Evolutionary conservation across 2,113 vertebrate species (phyloP).

Genomic region (Camelus bactrianus): DNA sequence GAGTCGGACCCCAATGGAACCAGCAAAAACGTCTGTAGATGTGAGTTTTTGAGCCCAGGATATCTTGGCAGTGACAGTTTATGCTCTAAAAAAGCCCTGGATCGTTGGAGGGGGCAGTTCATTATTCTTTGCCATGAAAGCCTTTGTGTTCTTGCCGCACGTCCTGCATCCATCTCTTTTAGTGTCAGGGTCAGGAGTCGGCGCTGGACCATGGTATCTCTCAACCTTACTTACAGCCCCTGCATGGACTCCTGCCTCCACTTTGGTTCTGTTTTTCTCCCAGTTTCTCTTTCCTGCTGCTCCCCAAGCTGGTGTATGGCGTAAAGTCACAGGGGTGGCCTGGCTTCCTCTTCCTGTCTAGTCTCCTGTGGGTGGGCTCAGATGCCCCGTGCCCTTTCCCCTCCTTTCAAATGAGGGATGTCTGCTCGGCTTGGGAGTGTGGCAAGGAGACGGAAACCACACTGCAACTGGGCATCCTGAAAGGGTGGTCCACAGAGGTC

Average conservation of each 20-base stretch:
- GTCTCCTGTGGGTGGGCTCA: not conserved
- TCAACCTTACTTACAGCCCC: not conserved
- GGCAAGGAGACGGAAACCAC: not conserved
- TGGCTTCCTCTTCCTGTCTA: not conserved
- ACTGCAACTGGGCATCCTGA: not conserved
- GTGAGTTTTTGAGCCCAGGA: not conserved
- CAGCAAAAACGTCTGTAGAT: not conserved
- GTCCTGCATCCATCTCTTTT: not conserved
- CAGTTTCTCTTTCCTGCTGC: not conserved
- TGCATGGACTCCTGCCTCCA: not conserved
- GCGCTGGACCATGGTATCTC: not conserved
- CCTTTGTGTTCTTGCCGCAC: fast-evolving
- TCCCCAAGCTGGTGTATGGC: not conserved
- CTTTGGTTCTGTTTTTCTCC: not conserved
- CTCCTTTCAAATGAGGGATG: not conserved
- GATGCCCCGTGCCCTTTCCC: not conserved
- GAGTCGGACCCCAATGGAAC: not conserved
- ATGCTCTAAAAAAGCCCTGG: not conserved
- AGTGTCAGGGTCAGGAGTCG: not conserved
- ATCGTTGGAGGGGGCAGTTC: no score
- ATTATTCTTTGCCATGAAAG: not conserved
- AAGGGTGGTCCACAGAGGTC: not conserved
- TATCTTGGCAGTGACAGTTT: not conserved
- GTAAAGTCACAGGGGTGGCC: not conserved
- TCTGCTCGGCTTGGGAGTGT: not conserved